Base-by-base conservation (phyloP, 1,140 invertebrate genomes). In the Calliopsis andreniformis region DNA sequence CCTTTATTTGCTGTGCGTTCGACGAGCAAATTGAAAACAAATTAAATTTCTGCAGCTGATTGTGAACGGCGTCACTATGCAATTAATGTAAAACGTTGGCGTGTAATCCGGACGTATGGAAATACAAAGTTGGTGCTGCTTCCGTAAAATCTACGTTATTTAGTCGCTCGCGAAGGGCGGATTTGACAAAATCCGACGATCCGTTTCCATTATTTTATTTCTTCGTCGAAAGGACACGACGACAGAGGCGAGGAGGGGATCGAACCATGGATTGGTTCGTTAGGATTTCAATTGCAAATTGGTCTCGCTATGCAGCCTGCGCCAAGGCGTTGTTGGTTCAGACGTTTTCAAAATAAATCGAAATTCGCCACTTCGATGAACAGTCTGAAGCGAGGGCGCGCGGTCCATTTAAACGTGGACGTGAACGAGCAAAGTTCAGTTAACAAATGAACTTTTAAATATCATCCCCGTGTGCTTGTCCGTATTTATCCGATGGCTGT, bases 21-120 rank as follows among this genome's bases (percentile, higher is more conserved):
- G 51, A 8, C 55, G 47, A 2, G n/a, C 35, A 81, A 81, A 86
- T 85, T 78, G 80, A 85, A 86, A 85, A 80, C 80, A 79, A 85
- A 86, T 86, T 86, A 79, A 85, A 85, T 82, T 66, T 68, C 47
- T 32, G 63, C 39, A 72, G 58, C 69, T 61, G 83, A 75, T 56
- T 67, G 63, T 39, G 18, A 55, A 56, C 28, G 51, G 12, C n/a
- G 64, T 58, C 43, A 70, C 32, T 68, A 39, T 59, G 67, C 68
- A 84, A 85, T 85, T 85, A 86, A 83, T 85, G 77, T 80, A 83
- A 84, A 83, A 51, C 75, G 76, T 10, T 10, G 76, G 42, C 76
- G 30, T 56, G 53, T 77, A 85, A 85, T 80, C 73, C 61, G 18
- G 14, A 39, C 49, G 1, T 23, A 58, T 59, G 72, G 55, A 78